Base-by-base conservation (phyloP, 2,113 vertebrate genomes). In the Tragelaphus scriptus region DNA sequence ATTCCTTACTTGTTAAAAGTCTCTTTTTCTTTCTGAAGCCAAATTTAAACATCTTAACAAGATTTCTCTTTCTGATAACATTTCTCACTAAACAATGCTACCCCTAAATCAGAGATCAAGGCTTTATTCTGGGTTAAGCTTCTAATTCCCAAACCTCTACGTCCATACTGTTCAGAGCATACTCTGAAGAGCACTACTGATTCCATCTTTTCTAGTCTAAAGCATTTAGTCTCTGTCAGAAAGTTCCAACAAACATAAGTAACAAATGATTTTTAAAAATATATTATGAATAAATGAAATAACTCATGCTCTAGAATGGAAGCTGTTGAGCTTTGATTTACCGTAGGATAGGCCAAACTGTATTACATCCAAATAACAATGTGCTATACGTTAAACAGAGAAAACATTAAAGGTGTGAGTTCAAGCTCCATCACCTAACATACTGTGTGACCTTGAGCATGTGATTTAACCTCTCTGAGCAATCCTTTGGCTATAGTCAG, bases 21-120 rank as follows among this genome's bases (percentile, higher is more conserved):
- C 56, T 90, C 44, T n/a, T 94, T 84, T 95, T 88, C 75, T 93
- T 91, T 89, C 92, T 75, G 26, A 95, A 95, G 32, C 30, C 55
- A 28, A 94, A 65, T 94, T 94, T 95, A 92, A 96, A 95, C 44
- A 95, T 26, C 82, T 87, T 86, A 96, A 89, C 51, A 92, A 90
- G 61, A 90, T 79, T 77, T 91, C 44, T 71, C 9, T 88, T 77
- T 95, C 51, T 92, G 84, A 86, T 84, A 90, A 88, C 19, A 93
- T 89, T 94, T 95, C 68, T 91, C 77, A 96, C n/a, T 91, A 79
- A 95, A 79, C 59, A 95, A 95, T 81, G 30, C 49, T 53, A 95
- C 14, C 58, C 58, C 53, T 94, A 93, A 85, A 91, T 88, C 86
- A 63, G 53, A 95, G 16, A 89, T 90, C 5, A n/a, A 44, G 82